Evolutionary conservation across 2,888 invertebrate genomes (phyloP), one percentile per base, ranked within the genome.

Genomic region (Diloba caeruleocephala): DNA sequence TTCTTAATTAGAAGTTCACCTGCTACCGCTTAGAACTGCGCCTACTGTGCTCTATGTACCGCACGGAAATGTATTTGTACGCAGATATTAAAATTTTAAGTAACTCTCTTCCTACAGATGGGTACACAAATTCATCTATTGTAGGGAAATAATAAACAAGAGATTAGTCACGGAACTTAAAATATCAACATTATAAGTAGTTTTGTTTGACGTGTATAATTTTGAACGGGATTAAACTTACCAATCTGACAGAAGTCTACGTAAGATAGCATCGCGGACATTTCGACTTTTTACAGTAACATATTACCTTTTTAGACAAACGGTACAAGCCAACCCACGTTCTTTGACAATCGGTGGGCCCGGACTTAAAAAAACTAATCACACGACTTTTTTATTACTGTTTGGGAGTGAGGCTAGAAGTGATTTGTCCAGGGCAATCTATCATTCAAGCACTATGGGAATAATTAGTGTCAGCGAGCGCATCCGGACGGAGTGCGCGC

Each of bases 401-500:
- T 83, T 81, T 79, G 68, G 80, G 81, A 84, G 85, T 81, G 85
- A 75, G 74, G 87, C 85, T 85, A 87, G 87, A 85, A 90, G 92
- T 92, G 91, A 92, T 92, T 92, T 92, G 92, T 93, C 91, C 89
- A 87, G 82, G 79, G 90, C 82, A 90, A 93, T 93, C 90, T 92
- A 93, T 93, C 92, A 93, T 91, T 91, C 89, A 86, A 87, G 83
- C 87, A 89, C 90, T 90, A 92, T 90, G 91, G 82, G 88, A 92
- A 93, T 93, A 93, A 93, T 93, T 93, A 93, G 92, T 92, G 92
- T 92, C 92, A 93, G 85, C 87, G 85, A 69, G 79, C 85, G 90
- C 90, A 92, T 93, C 92, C 92, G 91, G 92, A 83, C 87, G 77
- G 79, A 79, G 84, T 79, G 83, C 76, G 81, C 84, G 88, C 88